A percentile compares a stretch with the other conserved stretches of the same genome.
phyloP scores from a whole-genome alignment of 2,888 invertebrate species.

The Tanytarsus gracilentus region DNA sequence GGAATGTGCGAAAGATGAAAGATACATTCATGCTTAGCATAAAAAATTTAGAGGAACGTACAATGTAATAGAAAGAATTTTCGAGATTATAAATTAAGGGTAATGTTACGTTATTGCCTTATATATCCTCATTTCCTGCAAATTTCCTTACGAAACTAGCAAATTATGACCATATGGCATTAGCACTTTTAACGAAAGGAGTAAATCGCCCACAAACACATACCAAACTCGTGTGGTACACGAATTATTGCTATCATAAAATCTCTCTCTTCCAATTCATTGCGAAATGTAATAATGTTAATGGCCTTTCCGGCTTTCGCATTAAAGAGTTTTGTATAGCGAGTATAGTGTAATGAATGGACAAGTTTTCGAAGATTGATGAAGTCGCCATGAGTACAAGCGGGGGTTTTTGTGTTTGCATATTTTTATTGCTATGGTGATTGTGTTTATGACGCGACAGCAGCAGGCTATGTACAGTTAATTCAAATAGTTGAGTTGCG shows the following conservation, averaged over 20 bases:
- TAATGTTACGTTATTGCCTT: too few species aligned
- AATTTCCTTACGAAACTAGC: too few species aligned
- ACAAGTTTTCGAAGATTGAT: conserved; percentile 1
- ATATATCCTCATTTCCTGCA: too few species aligned
- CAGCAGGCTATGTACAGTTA: neutral
- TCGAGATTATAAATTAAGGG: too few species aligned
- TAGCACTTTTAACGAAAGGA: too few species aligned
- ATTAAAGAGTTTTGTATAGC: neutral
- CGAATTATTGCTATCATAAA: neutral
- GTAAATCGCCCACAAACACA: conserved; percentile 1
- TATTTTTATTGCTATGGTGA: conserved; percentile 9
- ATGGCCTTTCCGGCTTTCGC: conserved; percentile 23
- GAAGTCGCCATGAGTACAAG: neutral
- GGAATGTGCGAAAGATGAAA: neutral
- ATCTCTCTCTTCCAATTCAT: conserved; percentile 11
- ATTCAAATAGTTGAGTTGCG: neutral
- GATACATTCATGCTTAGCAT: neutral
- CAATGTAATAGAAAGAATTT: too few species aligned
- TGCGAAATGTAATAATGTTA: conserved; percentile 15
- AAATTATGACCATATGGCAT: too few species aligned
- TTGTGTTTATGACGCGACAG: neutral
- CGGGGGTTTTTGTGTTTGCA: neutral
- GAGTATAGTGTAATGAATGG: too few species aligned
- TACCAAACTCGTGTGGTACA: neutral
- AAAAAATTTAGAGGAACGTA: too few species aligned